Percentiles rank a stretch among this genome's conserved stretches.
Conservation (phyloP, 2,797 vertebrate genomes). For the Apodemus agrarius region DNA sequence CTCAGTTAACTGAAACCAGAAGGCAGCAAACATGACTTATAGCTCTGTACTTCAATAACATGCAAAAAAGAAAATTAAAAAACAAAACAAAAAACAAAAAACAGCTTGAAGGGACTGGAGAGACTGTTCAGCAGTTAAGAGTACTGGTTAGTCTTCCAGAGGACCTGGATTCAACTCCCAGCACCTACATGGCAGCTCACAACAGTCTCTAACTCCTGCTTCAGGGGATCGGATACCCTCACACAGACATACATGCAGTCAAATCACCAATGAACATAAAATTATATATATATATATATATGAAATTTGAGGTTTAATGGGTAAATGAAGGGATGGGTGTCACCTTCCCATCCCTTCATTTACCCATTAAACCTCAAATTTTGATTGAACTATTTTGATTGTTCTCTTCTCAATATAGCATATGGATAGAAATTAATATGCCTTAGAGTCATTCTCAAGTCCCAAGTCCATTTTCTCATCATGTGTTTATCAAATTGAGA, state of each 20-base stretch:
- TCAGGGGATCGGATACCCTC: neutral
- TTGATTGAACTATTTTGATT: conserved; percentile 11
- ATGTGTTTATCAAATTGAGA: conserved; percentile 12
- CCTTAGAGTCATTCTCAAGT: neutral
- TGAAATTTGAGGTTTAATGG: neutral
- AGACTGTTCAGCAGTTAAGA: neutral
- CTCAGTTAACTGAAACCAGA: neutral
- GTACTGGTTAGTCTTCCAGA: neutral
- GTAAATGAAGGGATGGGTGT: neutral
- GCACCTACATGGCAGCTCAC: neutral
- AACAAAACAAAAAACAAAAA: neutral
- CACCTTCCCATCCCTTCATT: too few relatives aligned
- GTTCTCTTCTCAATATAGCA: neutral
- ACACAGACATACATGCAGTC: neutral
- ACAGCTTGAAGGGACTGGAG: neutral
- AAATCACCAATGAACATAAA: neutral
- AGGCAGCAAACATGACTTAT: neutral
- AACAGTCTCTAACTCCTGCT: neutral
- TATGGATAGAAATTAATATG: neutral
- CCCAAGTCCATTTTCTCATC: conserved; percentile 22
- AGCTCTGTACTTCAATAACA: neutral
- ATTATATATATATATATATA: neutral
- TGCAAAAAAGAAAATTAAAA: neutral
- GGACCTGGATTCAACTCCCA: neutral
- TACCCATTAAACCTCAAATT: too few relatives aligned